These are phyloP conservation scores for Plagodis dolabraria DNA, from an alignment of 2,888 invertebrate species.

Conservation along the genomic window DNA sequence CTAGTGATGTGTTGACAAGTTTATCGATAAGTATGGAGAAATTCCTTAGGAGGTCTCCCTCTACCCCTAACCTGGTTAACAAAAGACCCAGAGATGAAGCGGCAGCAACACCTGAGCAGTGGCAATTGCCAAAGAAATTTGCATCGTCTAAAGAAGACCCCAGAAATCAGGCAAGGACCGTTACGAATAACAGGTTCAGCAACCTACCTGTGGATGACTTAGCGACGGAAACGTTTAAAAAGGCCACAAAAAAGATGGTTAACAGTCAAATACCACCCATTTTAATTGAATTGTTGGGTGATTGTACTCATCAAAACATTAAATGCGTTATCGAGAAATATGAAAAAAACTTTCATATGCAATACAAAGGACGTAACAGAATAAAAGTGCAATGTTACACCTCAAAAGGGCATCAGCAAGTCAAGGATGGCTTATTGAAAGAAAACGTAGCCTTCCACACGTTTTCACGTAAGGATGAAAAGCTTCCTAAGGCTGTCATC, in stretches of 20 bases:
- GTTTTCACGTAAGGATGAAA: no score
- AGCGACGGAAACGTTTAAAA: conserved; percentile 2
- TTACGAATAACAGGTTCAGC: not conserved
- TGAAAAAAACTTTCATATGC: conserved; percentile 15
- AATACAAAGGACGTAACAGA: conserved; percentile 20
- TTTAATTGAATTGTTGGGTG: conserved; percentile 4
- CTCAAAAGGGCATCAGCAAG: not conserved
- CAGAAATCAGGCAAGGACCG: not conserved
- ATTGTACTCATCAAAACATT: conserved; percentile 22
- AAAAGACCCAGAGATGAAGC: conserved; percentile 9
- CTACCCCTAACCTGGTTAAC: conserved; percentile 16
- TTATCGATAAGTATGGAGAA: conserved; percentile 2
- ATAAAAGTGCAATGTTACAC: conserved; percentile 15
- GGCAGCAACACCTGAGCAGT: not conserved
- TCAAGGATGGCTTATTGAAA: no score
- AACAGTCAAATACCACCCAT: conserved; percentile 3
- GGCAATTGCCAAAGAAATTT: not conserved
- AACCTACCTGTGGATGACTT: not conserved
- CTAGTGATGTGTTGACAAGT: conserved; percentile 3
- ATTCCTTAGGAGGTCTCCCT: conserved; percentile 1
- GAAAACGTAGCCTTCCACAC: no score
- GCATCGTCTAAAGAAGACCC: not conserved
- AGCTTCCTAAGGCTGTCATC: no score
- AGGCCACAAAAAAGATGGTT: conserved; percentile 1
- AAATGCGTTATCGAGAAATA: conserved; percentile 3